phyloP scores from a whole-genome alignment of 2,888 invertebrate species.

The Nephrotoma guestfalica region DNA sequence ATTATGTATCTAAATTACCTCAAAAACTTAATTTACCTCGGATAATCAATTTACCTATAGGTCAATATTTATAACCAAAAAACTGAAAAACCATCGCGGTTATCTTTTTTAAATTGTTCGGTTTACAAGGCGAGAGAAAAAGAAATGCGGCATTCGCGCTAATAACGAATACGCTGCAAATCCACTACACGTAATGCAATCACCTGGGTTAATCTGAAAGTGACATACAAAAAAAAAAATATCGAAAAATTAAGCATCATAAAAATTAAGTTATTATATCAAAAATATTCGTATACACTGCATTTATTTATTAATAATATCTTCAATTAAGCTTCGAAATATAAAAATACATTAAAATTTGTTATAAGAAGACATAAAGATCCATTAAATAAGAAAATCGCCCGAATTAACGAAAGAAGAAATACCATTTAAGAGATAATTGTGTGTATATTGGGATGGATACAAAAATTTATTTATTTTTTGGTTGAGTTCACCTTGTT shows the following conservation, averaged over 20 bases:
- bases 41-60: background rate
- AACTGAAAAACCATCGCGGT: background rate
- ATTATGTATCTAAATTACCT: background rate
- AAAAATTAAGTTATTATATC: background rate
- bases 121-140: too few species aligned
- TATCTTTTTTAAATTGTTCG: background rate
- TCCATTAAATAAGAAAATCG: background rate
- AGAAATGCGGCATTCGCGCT: background rate
- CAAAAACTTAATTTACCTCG: background rate
- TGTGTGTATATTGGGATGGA: background rate
- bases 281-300: background rate
- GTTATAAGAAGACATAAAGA: background rate
- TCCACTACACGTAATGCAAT: background rate
- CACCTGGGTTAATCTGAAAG: background rate
- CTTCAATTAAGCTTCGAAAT: background rate
- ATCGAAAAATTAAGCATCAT: background rate
- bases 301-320: background rate
- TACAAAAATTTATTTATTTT: background rate
- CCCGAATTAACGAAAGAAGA: background rate
- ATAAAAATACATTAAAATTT: background rate
- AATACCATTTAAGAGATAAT: background rate
- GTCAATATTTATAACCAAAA: background rate
- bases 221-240: background rate
- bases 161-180: background rate
- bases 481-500: background rate